Evolutionary conservation across 2,888 invertebrate genomes (phyloP).

Genomic region (Chrysolina americana): DNA sequence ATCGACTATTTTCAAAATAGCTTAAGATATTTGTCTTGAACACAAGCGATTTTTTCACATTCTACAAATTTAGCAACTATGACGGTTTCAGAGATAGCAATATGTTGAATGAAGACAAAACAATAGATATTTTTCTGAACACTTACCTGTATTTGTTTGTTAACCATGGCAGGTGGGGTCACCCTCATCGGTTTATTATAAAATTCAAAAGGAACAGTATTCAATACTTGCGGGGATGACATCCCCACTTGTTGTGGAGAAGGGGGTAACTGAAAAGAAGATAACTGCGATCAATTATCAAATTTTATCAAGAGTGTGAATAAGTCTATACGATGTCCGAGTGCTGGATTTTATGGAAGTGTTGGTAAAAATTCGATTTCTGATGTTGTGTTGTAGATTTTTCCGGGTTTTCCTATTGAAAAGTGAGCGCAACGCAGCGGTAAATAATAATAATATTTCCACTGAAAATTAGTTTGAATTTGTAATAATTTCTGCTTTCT

Average conservation of each 20-base stretch:
- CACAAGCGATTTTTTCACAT: no score
- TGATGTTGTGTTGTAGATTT: no score
- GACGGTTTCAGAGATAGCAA: no score
- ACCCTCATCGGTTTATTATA: conserved; percentile 72
- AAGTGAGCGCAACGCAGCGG: no score
- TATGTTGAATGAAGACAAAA: background rate
- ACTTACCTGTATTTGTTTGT: conserved; percentile 76
- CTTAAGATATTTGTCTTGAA: no score
- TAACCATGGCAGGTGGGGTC: conserved; percentile 72
- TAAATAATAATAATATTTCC: no score
- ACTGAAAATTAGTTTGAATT: no score
- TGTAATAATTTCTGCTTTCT: no score
- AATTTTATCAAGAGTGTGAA: conserved; percentile 32
- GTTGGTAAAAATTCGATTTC: background rate
- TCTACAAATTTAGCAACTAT: no score
- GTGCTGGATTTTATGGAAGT: background rate
- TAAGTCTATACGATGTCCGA: no score
- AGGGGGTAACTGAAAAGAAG: conserved; percentile 78
- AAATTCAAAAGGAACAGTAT: conserved; percentile 74
- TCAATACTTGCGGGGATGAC: conserved; percentile 72
- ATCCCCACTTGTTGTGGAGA: conserved; percentile 76
- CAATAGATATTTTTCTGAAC: background rate
- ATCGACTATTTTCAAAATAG: no score
- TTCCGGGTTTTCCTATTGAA: no score
- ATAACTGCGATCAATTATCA: conserved; percentile 49